phyloP scores from a whole-genome alignment of 2,113 vertebrate genomes.

The Carollia perspicillata region DNA sequence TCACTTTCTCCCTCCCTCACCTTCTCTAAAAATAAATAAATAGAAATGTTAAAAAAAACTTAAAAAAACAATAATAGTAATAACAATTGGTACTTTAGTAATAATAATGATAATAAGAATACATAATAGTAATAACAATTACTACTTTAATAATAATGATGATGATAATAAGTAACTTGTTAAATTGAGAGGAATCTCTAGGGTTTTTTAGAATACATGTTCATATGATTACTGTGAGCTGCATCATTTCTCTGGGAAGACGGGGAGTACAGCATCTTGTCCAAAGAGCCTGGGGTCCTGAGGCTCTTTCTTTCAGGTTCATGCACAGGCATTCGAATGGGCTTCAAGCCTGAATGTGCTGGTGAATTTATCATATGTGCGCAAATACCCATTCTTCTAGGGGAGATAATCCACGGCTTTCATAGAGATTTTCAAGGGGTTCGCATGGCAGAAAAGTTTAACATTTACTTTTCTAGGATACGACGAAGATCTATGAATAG shows the following conservation, averaged over 20 bases:
- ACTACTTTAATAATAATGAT: not conserved
- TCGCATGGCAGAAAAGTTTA: not conserved
- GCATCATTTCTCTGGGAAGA: not conserved
- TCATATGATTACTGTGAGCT: not conserved
- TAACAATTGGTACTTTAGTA: not conserved
- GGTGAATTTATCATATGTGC: not conserved
- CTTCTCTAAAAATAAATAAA: too few relatives aligned
- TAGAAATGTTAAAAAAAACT: too few relatives aligned
- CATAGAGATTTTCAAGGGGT: not conserved
- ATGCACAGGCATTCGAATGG: not conserved
- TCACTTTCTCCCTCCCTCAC: too few relatives aligned
- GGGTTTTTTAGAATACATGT: not conserved
- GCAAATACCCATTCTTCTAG: not conserved
- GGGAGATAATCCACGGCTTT: not conserved
- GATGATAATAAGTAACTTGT: not conserved
- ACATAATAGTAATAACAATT: not conserved
- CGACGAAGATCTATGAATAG: not conserved
- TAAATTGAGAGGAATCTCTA: not conserved
- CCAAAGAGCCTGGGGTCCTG: not conserved
- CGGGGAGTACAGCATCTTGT: not conserved
- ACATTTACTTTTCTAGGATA: not conserved
- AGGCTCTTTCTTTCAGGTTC: not conserved
- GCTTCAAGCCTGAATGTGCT: not conserved
- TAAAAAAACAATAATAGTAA: not conserved
- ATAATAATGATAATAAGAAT: not conserved